Conservation (phyloP, 2,888 invertebrate species). For the Nineta flava region DNA sequence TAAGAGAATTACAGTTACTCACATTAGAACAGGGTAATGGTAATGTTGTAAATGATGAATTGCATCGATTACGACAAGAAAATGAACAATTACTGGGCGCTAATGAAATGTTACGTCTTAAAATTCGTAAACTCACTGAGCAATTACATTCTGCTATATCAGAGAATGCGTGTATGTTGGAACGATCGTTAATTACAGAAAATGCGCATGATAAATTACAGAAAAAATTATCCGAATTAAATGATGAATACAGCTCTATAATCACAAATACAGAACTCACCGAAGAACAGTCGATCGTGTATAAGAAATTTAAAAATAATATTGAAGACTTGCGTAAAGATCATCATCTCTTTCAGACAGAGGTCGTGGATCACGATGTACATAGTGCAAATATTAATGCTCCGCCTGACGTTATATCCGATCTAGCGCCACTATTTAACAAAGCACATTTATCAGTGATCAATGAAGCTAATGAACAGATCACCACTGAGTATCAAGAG, state of each 20-base stretch:
- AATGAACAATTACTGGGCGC: slow-evolving; percentile 19
- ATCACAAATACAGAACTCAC: slow-evolving; percentile 36
- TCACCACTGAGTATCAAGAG: slow-evolving; percentile 44
- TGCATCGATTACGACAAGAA: slow-evolving; percentile 24
- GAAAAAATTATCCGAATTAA: slow-evolving; percentile 38
- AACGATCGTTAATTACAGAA: slow-evolving; percentile 53
- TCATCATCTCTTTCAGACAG: background rate
- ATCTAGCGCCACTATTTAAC: slow-evolving; percentile 8
- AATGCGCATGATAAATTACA: slow-evolving; percentile 50
- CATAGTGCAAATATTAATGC: background rate
- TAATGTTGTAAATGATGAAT: slow-evolving; percentile 18
- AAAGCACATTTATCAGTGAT: background rate
- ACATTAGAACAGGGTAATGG: slow-evolving; percentile 35
- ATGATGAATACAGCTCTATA: slow-evolving; percentile 39
- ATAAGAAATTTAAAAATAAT: slow-evolving; percentile 2
- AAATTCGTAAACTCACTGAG: slow-evolving; percentile 43
- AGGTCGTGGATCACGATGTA: slow-evolving; percentile 14
- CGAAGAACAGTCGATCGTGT: slow-evolving; percentile 1
- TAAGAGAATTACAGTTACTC: slow-evolving; percentile 52
- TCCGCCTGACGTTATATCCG: background rate
- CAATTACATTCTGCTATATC: slow-evolving; percentile 46
- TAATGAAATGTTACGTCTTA: slow-evolving; percentile 37
- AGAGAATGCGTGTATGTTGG: slow-evolving; percentile 55
- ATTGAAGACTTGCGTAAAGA: slow-evolving; percentile 3
- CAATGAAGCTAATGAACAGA: slow-evolving; percentile 21